Conservation (phyloP, 1,140 invertebrate genomes). For the Venustaconcha ellipsiformis region DNA sequence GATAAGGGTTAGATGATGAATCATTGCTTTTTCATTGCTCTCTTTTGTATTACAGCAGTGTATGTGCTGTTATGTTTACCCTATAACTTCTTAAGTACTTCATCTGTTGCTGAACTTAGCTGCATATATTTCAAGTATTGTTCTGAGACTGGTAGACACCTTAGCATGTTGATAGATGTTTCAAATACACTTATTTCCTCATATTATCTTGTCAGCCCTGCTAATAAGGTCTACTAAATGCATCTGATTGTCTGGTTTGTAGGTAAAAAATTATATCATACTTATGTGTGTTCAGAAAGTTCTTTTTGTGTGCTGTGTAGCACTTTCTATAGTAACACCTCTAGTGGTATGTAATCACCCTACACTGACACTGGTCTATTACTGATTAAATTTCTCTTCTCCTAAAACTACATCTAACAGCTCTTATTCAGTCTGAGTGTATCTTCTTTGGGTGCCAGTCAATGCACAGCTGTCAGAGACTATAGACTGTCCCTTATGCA, state of each 20-base stretch:
- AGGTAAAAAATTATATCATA: conserved; percentile 66
- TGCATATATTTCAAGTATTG: conserved; percentile 1
- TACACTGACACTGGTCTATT: conserved; percentile 32
- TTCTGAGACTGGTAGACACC: conserved; percentile 2
- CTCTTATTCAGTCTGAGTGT: conserved; percentile 70
- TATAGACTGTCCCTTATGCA: conserved; percentile 67
- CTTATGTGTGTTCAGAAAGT: conserved; percentile 59
- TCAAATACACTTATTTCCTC: conserved; percentile 1
- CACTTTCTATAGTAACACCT: conserved; percentile 27
- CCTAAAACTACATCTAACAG: conserved; percentile 70
- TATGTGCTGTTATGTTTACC: background rate
- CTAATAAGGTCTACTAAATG: conserved; percentile 58
- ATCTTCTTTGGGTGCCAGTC: conserved; percentile 67
- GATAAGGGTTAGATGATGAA: too few species aligned
- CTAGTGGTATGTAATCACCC: conserved; percentile 34
- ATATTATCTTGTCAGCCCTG: conserved; percentile 50
- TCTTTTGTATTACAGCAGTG: background rate
- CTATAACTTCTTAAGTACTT: background rate
- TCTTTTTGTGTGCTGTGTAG: conserved; percentile 19
- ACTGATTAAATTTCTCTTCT: conserved; percentile 64
- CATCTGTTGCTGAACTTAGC: background rate
- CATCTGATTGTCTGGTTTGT: conserved; percentile 48
- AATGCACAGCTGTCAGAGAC: conserved; percentile 68
- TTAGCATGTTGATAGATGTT: background rate
- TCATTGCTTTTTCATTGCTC: too few species aligned